These are phyloP conservation scores for Sus cebifrons DNA, from an alignment of 2,797 vertebrate genomes.

Conservation along the genomic window DNA sequence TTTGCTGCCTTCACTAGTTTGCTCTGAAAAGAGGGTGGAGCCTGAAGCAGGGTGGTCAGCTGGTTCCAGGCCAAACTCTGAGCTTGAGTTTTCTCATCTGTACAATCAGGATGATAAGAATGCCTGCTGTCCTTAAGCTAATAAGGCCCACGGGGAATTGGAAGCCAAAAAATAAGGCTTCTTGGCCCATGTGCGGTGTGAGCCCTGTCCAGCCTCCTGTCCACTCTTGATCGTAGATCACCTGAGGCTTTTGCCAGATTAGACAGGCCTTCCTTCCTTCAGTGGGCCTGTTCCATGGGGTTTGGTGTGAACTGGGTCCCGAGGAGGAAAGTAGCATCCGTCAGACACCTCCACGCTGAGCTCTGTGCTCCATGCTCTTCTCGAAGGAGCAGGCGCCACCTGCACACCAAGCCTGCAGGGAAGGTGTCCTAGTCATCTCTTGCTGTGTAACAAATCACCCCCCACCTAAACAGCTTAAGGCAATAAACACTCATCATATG, in stretches of 20 bases:
- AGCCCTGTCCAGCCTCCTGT: background rate
- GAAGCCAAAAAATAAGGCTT: background rate
- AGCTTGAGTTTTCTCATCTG: background rate
- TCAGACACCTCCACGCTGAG: background rate
- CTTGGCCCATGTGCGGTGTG: background rate
- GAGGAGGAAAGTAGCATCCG: background rate
- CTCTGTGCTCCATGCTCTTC: background rate
- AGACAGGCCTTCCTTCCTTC: background rate
- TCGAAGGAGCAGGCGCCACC: rapidly evolving
- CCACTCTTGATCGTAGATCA: background rate
- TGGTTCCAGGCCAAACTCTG: background rate
- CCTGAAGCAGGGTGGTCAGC: background rate
- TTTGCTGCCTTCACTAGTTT: background rate
- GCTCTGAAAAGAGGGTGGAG: background rate
- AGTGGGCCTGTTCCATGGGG: background rate
- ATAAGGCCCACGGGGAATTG: background rate
- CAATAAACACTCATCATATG: background rate
- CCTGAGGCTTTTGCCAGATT: background rate
- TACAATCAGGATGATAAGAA: no score
- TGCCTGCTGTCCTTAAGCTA: background rate
- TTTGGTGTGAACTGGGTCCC: background rate
- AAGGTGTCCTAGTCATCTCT: background rate
- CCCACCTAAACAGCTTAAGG: background rate
- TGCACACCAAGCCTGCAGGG: background rate
- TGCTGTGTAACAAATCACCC: background rate